Base-by-base conservation (phyloP, 2,113 vertebrate genomes). In the Dascyllus trimaculatus region DNA sequence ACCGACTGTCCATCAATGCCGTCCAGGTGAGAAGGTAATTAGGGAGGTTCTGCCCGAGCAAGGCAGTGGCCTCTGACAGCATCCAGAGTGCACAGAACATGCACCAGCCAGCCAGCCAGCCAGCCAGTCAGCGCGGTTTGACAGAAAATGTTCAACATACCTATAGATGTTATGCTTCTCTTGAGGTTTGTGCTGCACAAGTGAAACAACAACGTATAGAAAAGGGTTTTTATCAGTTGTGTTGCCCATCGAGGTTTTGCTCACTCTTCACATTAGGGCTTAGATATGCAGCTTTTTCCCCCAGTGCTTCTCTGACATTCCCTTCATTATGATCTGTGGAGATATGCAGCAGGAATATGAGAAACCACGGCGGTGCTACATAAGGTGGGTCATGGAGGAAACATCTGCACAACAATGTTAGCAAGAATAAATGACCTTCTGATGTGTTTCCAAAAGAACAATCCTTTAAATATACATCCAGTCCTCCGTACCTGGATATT, bases 1-100 rank as follows among this genome's bases (percentile, higher is more conserved):
- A 26, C 4, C 17, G 19, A 22, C 79, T 86, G 76, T 89, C 89
- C 45, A 83, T 91, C 85, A 91, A 73, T 89, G 81, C 67, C 87
- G 81, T 72, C 21, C 73, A 68, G 80, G 71, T 83, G 79, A 91
- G 74, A 63, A 88, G 79, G 74, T 82, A 88, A 85, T 85, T 85
- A 83, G 57, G 51, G 60, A 63, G 67, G 79, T 71, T 79, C 70
- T 68, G 73, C 69, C n/a, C 0, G 14, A 77, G 76, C 70, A 80
- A 53, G 40, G 40, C 74, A 40, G 48, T 18, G 1, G 56, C 72
- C 58, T 56, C 78, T 68, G 65, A 75, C 60, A 82, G 57, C 61
- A 71, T 86, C 69, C 32, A 67, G 65, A 69, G 68, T 76, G 64
- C 52, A 78, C 71, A 48, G 32, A 68, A 53, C 35, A 63, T 48